These are phyloP conservation scores for Cosmia pyralina DNA, from an alignment of 2,888 invertebrate species.

Conservation along the genomic window DNA sequence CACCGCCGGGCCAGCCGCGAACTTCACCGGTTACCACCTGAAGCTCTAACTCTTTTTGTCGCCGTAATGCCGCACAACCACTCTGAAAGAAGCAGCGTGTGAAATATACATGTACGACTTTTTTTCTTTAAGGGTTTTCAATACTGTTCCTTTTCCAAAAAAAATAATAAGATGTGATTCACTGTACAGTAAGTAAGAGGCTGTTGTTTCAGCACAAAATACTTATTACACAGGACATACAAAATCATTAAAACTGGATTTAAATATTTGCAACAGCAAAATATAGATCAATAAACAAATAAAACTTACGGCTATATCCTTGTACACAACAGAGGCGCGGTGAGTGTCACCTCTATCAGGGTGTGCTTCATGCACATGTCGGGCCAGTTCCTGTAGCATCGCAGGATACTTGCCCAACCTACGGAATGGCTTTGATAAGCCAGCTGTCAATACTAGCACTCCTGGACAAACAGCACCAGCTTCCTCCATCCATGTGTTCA, in stretches of 20 bases:
- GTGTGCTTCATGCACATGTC: constrained; percentile 98
- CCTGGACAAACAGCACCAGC: constrained; percentile 96
- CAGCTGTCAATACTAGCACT: constrained; percentile 96
- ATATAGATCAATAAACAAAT: background rate
- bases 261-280: background rate
- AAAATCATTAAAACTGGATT: background rate
- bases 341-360: constrained; percentile 99
- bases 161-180: background rate
- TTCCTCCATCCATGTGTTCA: constrained; percentile 96
- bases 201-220: background rate
- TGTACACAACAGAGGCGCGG: constrained; percentile 97
- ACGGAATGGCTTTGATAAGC: constrained; percentile 98
- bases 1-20: constrained; percentile 97
- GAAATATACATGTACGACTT: no score
- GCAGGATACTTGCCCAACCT: constrained; percentile 98
- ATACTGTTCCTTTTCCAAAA: background rate
- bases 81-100: constrained; percentile 89
- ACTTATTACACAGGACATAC: background rate
- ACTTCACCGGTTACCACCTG: constrained; percentile 98
- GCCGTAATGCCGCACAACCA: constrained; percentile 95
- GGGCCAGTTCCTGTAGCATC: constrained; percentile 97
- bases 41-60: constrained; percentile 98
- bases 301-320: constrained; percentile 97
- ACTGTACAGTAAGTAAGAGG: background rate
- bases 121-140: background rate